Evolutionary conservation across 2,113 vertebrate genomes (phyloP).

Genomic region (Struthidea cinerea): DNA sequence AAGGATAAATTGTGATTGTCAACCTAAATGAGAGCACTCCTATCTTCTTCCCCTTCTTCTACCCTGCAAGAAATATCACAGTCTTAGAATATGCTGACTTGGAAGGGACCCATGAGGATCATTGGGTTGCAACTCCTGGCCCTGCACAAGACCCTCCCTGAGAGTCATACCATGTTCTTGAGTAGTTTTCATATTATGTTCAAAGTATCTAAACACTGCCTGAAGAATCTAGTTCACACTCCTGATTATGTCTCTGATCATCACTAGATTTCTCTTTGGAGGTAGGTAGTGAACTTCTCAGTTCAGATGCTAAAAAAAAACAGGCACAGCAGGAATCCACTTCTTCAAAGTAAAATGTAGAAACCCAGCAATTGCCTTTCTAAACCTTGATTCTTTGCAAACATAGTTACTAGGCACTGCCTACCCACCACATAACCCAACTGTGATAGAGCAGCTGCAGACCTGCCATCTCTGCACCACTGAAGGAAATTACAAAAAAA

Average conservation of each 20-base stretch:
- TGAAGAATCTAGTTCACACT: not conserved
- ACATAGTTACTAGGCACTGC: not conserved
- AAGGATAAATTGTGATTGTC: not conserved
- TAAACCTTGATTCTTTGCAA: not conserved
- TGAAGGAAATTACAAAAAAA: not conserved
- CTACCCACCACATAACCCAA: not conserved
- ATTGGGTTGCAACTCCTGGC: no score
- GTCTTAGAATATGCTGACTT: not conserved
- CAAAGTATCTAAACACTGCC: not conserved
- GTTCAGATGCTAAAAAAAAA: not conserved
- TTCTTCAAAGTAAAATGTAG: not conserved
- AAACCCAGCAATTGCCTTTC: not conserved
- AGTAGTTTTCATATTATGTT: not conserved
- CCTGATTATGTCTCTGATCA: not conserved
- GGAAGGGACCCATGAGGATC: not conserved
- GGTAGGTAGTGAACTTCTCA: rapidly evolving
- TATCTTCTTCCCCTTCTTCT: not conserved
- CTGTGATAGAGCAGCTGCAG: rapidly evolving
- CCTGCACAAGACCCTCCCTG: not conserved
- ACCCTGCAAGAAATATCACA: not conserved
- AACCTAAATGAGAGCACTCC: not conserved
- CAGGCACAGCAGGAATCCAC: not conserved
- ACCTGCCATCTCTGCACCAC: not conserved
- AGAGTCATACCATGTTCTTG: not conserved
- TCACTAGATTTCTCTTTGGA: not conserved